Conservation (phyloP, 2,888 invertebrate genomes). For the Mesochorus sp. region DNA sequence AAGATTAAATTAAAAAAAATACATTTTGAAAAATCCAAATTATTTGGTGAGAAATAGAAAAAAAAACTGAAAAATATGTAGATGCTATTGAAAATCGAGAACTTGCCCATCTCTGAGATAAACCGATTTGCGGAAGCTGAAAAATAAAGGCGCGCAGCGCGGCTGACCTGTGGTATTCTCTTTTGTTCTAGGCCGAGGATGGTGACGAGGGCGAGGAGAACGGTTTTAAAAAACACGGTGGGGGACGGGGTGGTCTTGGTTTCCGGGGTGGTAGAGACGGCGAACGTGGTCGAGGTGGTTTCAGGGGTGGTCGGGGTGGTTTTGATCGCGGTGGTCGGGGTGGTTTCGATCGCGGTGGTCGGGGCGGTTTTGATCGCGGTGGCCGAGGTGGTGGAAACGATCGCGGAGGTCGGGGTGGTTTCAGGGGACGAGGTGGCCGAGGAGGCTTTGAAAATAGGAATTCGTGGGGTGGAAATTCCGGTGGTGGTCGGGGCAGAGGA, state of each 20-base stretch:
- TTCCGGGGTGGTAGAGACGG: slow-evolving; percentile 61
- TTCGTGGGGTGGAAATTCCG: slow-evolving; percentile 74
- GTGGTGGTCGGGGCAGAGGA: slow-evolving; percentile 69
- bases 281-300: slow-evolving; percentile 67
- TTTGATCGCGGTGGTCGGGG: slow-evolving; percentile 68
- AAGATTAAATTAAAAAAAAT: neutral
- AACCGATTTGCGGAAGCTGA: neutral
- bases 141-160: slow-evolving; percentile 60
- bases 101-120: too few species aligned
- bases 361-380: slow-evolving; percentile 73
- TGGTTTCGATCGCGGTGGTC: slow-evolving; percentile 76
- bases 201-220: slow-evolving; percentile 77
- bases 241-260: slow-evolving; percentile 69
- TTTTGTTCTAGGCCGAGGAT: slow-evolving; percentile 79
- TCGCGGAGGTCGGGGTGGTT: slow-evolving; percentile 74
- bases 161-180: slow-evolving; percentile 78
- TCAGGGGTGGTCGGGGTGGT: slow-evolving; percentile 67
- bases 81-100: too few species aligned
- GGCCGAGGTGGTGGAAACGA: slow-evolving; percentile 71
- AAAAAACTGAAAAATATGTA: too few species aligned
- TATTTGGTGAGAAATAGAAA: too few species aligned
- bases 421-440: slow-evolving; percentile 72
- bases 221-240: slow-evolving; percentile 71
- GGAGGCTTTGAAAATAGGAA: slow-evolving; percentile 72
- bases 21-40: too few species aligned